Base-by-base conservation (phyloP, 2,113 vertebrate genomes). In the Choloepus hoffmanni region DNA sequence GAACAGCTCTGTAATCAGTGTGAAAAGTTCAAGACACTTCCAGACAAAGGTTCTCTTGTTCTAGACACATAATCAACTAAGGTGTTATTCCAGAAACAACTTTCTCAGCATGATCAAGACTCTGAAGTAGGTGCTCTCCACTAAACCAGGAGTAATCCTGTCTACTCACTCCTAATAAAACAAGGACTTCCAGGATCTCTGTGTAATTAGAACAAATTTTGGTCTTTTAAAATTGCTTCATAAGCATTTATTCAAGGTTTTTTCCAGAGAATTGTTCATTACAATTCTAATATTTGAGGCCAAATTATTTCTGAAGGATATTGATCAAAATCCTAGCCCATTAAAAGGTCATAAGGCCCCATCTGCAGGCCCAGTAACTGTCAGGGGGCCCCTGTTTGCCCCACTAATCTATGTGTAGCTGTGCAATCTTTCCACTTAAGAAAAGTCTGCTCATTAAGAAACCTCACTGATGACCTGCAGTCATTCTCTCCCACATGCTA, bases 251-350 rank as follows among this genome's bases (percentile, higher is more conserved):
- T 26, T 70, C 33, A 76, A 86, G 63, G 19, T 88, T 83, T 60
- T 78, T 72, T 30, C 5, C 3, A 74, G 55, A 55, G 2, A 45
- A n/a, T 45, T 60, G 82, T 67, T 92, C 72, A 90, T 63, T 73
- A 85, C 79, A 92, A 83, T 24, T 72, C 3, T 36, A 53, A 70
- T n/a, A 83, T 67, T 86, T 90, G 85, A 88, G 72, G 79, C 28
- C 73, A 85, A 84, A 77, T 78, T 82, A 43, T 76, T 94, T 91
- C 67, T 89, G 16, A 81, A 79, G 72, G 87, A 19, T 67, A 68
- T 15, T 63, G 73, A 77, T 55, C 7, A 81, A 95, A 86, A 72
- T 12, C 43, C 48, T 60, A n/a, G 28, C 19, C 43, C 14, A 23
- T 24, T 36, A 63, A 33, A 88, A 95, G 33, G 33, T 24, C 24